Base-by-base conservation (phyloP, 2,888 invertebrate species). In the Empis stercorea region DNA sequence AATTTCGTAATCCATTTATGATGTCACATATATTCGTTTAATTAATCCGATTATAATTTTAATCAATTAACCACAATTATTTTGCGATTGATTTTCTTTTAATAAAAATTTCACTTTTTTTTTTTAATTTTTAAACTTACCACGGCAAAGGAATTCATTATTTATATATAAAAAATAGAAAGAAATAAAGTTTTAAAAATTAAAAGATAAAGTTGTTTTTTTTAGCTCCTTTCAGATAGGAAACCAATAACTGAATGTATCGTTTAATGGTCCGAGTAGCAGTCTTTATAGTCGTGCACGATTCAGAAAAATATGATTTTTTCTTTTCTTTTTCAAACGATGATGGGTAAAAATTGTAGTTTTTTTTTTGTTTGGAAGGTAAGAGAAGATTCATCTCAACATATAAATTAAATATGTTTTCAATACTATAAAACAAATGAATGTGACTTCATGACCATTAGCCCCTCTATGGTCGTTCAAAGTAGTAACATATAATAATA, bases 111-210 rank as follows among this genome's bases (percentile, higher is more conserved):
- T n/a, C 34, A 13, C 32, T 43, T 46, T 39, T 30, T 17, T 20
- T 10, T 32, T n/a, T 30, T n/a, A n/a, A n/a, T 15, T 34, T 16
- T 17, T 41, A 10, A 16, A 66, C 69, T 70, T 66, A 70, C 69
- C 68, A 69, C 68, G 60, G 66, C 66, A 63, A 70, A 70, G 67
- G 68, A 69, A 65, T 70, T 70, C 69, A 70, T 70, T 64, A 61
- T 66, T 59, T 62, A 62, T 64, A 61, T 34, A 50, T 42, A 45
- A 48, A 40, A 48, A 42, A 45, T 61, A 62, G 61, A 63, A 66
- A 62, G 59, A 63, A 56, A 62, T 57, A 59, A 61, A 59, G n/a
- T n/a, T n/a, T n/a, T n/a, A 61, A 61, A 66, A 55, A 64, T 62
- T 54, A 63, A 60, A 63, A 65, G 59, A 57, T 60, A 61, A 58